Percentiles rank a stretch among this genome's conserved stretches.
Conservation (phyloP, 2,888 invertebrate genomes). For the Leptinotarsa rubiginosa region DNA sequence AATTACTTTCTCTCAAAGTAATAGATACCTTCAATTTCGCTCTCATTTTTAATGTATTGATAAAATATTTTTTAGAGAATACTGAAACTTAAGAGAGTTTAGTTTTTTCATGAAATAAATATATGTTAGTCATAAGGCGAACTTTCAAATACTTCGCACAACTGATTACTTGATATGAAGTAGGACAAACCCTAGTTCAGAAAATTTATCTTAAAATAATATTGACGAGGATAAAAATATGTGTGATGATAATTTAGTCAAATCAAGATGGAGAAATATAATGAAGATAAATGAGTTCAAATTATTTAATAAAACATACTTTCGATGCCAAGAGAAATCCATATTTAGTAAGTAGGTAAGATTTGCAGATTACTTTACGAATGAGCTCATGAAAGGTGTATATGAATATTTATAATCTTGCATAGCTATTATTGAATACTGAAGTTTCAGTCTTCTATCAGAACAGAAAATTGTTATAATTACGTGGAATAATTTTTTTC, state of each 20-base stretch:
- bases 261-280: constrained; percentile 4
- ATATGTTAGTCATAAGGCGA: no score
- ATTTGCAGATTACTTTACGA: constrained; percentile 24
- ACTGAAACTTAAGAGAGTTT: no score
- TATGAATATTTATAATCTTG: constrained; percentile 2
- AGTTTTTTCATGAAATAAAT: no score
- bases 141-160: no score
- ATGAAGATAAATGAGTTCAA: constrained; percentile 1
- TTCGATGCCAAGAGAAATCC: constrained; percentile 28
- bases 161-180: no score
- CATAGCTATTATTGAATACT: constrained; percentile 15
- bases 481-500: not conserved
- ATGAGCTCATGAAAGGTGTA: constrained; percentile 19
- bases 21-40: no score
- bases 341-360: constrained; percentile 28
- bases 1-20: no score
- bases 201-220: not conserved
- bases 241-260: not conserved
- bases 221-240: not conserved
- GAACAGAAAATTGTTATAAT: not conserved
- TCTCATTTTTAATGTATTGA: no score
- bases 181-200: no score
- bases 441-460: constrained; percentile 4
- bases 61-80: no score
- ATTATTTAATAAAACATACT: constrained; percentile 20